These are phyloP conservation scores for Autographa gamma DNA, from an alignment of 2,888 invertebrate species.

Conservation along the genomic window DNA sequence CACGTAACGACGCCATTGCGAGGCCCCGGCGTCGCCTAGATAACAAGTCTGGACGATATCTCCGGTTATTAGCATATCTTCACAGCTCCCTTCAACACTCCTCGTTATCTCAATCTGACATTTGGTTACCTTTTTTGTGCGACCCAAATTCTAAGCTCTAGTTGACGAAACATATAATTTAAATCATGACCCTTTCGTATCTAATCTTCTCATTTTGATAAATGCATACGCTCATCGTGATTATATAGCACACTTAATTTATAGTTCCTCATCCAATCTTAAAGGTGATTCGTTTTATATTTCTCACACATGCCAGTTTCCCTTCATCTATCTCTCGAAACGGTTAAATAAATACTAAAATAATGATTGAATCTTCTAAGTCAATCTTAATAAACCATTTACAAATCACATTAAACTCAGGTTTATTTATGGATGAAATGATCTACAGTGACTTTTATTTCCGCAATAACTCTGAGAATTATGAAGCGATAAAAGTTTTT, in stretches of 20 bases:
- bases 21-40: slow-evolving; percentile 60
- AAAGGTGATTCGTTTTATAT: slow-evolving; percentile 42
- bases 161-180: slow-evolving; percentile 11
- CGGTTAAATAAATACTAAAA: slow-evolving; percentile 34
- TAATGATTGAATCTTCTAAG: slow-evolving; percentile 35
- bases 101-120: slow-evolving; percentile 43
- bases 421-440: slow-evolving; percentile 32
- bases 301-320: slow-evolving; percentile 26
- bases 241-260: slow-evolving; percentile 47
- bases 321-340: slow-evolving; percentile 27
- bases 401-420: slow-evolving; percentile 19
- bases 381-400: slow-evolving; percentile 31
- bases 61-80: slow-evolving; percentile 70
- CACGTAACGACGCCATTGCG: slow-evolving; percentile 65
- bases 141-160: slow-evolving; percentile 24
- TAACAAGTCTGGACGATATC: slow-evolving; percentile 69
- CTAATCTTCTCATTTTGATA: slow-evolving; percentile 34
- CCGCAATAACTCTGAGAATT: slow-evolving; percentile 18
- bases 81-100: slow-evolving; percentile 49
- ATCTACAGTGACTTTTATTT: slow-evolving; percentile 29
- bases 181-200: slow-evolving; percentile 46
- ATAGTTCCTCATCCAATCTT: slow-evolving; percentile 45
- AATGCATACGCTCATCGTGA: slow-evolving; percentile 28
- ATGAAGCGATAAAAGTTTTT: slow-evolving; percentile 21
- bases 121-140: slow-evolving; percentile 18